Base-by-base conservation (phyloP, 2,113 vertebrate species). In the Kryptolebias marmoratus region DNA sequence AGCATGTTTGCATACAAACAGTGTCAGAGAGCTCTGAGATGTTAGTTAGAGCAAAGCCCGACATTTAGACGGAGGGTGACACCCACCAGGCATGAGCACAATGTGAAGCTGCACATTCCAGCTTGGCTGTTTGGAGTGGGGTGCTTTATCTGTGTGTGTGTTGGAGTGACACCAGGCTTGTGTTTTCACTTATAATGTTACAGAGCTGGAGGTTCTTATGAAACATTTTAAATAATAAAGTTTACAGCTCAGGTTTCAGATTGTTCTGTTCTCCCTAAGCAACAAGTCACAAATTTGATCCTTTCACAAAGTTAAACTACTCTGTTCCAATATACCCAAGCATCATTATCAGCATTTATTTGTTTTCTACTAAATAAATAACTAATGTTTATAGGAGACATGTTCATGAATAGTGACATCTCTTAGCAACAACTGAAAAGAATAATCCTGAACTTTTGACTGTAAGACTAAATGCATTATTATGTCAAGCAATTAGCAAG, bases 1-100 rank as follows among this genome's bases (percentile, higher is more conserved):
- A 73, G 74, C 57, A 9, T 90, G 86, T 89, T 91, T 89, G 90
- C 88, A 89, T 79, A 85, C 82, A 91, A 85, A 87, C 85, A 82
- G 79, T 79, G 83, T 92, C 84, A 86, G 62, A 15, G 64, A 85
- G 85, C 78, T 84, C 66, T 30, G 58, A 73, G 53, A 83, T 85
- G 58, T 88, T 71, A 75, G 82, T 85, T 57, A 82, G 82, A 80
- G 75, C 76, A 87, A 77, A 90, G 83, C 73, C 72, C 57, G 69
- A 83, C 75, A 69, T 82, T 80, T 74, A 89, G 79, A 81, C 54
- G 80, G 69, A 74, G 77, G 75, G 66, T 55, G 68, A 84, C 68
- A 83, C 80, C 74, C 70, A 79, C 54, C 75, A 84, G 79, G 65
- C 79, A 75, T 31, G 32, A 64, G 67, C 69, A 59, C 76, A 64